Base-by-base conservation (phyloP, 2,888 invertebrate species). In the Poecilobothrus nobilitatus region DNA sequence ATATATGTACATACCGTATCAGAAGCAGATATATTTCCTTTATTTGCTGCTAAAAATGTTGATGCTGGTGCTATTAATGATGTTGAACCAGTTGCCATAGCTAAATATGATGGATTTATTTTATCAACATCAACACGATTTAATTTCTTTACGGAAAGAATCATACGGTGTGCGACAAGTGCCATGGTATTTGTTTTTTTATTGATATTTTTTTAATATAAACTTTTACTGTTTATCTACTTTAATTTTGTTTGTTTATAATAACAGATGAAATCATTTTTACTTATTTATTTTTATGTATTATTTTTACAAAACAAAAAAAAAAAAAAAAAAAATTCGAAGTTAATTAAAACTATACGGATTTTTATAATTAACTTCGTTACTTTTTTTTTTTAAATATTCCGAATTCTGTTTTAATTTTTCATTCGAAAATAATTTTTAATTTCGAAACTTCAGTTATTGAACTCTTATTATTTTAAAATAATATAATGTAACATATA, bases 111-210 rank as follows among this genome's bases (percentile, higher is more conserved):
- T 53, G 53, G 53, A 53, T 53, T 53, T 37, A 12, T 2, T 53
- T 6, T 53, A 12, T 9, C 15, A 18, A 53, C 53, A 53, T 6
- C 53, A n/a, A 53, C 53, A 53, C 53, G 53, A 53, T 53, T 53
- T 53, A 53, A 75, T 53, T 71, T 70, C 64, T 75, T 75, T 65
- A 71, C 27, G 27, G 76, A 75, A 74, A 77, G 71, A 75, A 78
- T 78, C 79, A 78, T 78, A 10, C 78, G 77, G 72, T 78, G 78
- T 64, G 78, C 77, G 69, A 78, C 75, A 66, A 79, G 71, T 70
- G 79, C 76, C 79, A 78, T 78, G 15, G 18, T 18, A 15, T 53
- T 18, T 53, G 9, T 53, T 53, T 53, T 53, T n/a, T 53, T 15
- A 12, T 53, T 53, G 6, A 10, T 15, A 44, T 3, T 44, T 44